A percentile compares a stretch with the other conserved stretches of the same genome.
Evolutionary conservation across 2,797 vertebrate species (phyloP).

Genomic region (Hypotaenidia okinawae): DNA sequence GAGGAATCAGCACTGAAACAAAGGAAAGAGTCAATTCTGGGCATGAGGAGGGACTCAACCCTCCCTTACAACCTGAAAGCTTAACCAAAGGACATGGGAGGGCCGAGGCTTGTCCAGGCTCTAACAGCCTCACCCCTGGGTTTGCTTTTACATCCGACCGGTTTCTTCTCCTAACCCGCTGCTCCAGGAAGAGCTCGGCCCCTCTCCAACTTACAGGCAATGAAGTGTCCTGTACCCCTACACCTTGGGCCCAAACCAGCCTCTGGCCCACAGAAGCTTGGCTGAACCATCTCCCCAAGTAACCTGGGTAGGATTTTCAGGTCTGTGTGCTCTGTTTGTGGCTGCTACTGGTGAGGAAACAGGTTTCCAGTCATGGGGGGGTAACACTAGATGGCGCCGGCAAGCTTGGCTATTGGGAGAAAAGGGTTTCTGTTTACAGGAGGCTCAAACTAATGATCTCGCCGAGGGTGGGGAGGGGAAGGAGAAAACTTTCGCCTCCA

Average conservation of each 20-base stretch:
- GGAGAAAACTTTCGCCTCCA: not conserved
- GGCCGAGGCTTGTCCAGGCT: not conserved
- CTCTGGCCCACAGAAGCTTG: not conserved
- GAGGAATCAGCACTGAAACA: not conserved
- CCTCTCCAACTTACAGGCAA: not conserved
- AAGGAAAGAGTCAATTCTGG: not conserved
- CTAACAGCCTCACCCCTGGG: not conserved
- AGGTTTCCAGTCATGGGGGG: not conserved
- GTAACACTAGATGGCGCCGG: slow-evolving; percentile 55
- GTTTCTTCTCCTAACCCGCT: not conserved
- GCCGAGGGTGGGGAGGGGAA: accelerated
- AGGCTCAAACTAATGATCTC: not conserved
- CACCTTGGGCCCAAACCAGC: not conserved
- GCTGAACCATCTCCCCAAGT: not conserved
- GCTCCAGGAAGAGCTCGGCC: not conserved
- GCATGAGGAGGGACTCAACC: not conserved
- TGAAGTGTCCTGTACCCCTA: not conserved
- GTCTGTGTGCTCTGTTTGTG: not conserved
- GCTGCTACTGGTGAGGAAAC: not conserved
- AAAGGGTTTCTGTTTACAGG: not conserved
- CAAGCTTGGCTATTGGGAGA: not conserved
- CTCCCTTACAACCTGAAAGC: not conserved
- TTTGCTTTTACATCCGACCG: not conserved
- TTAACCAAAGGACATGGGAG: not conserved
- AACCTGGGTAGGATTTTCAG: not conserved